Percentiles rank a stretch among this genome's conserved stretches.
Evolutionary conservation across 2,113 vertebrate species (phyloP).

Genomic region (Pituophis catenifer): DNA sequence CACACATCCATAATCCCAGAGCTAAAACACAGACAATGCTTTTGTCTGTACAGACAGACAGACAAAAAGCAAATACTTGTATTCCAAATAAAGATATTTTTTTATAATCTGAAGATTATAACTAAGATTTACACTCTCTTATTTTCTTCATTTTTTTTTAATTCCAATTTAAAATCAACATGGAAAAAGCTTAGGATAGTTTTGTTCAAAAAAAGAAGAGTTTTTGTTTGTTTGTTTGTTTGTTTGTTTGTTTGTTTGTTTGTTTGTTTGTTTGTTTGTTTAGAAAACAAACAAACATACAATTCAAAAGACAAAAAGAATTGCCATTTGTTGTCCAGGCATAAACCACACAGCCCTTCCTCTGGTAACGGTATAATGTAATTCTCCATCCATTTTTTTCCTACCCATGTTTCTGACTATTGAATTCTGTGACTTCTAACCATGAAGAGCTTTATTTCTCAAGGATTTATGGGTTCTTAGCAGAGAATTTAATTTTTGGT

Average conservation of each 20-base stretch:
- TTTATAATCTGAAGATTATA: neutral
- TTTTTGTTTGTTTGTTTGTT: too few species aligned
- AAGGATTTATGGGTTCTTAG: neutral
- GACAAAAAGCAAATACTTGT: neutral
- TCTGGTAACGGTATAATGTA: neutral
- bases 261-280: neutral
- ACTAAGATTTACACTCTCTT: neutral
- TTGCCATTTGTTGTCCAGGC: neutral
- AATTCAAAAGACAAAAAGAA: neutral
- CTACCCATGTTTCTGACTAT: neutral
- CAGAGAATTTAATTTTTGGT: neutral
- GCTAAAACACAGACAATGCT: neutral
- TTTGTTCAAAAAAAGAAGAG: neutral
- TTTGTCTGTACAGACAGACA: neutral
- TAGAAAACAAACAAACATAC: neutral
- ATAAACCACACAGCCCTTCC: neutral
- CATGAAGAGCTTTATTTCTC: neutral
- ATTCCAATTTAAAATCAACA: neutral
- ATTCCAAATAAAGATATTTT: slow-evolving; percentile 38
- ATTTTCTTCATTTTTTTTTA: neutral
- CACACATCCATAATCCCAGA: neutral
- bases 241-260: too few species aligned
- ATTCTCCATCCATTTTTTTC: neutral
- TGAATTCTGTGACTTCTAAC: neutral
- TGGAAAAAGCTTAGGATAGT: neutral